A percentile compares a stretch with the other conserved stretches of the same genome.
Evolutionary conservation across 2,888 invertebrate genomes (phyloP).

Genomic region (Julus scandinavius): DNA sequence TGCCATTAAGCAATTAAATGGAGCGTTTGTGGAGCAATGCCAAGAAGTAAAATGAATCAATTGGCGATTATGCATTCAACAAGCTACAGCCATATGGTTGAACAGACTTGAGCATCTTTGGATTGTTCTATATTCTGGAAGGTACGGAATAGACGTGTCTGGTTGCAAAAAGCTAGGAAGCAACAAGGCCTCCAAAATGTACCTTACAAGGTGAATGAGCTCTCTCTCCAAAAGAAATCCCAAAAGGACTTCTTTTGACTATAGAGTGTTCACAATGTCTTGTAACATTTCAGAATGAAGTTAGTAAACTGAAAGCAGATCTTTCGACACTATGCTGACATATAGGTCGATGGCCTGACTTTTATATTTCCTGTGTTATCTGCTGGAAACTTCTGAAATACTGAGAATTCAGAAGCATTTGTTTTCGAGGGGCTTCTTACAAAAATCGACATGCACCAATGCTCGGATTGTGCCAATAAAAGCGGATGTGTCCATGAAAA

Average conservation of each 20-base stretch:
- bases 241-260: neutral
- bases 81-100: neutral
- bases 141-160: neutral
- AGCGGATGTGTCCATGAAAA: too few species aligned
- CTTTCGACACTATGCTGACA: neutral
- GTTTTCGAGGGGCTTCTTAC: too few species aligned
- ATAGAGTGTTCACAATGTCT: too few species aligned
- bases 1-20: conserved; percentile 19
- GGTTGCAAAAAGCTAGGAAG: neutral
- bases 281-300: neutral
- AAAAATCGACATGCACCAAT: too few species aligned
- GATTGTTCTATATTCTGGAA: neutral
- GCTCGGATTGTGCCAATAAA: too few species aligned
- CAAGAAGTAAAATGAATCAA: conserved; percentile 38
- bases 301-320: neutral
- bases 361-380: neutral
- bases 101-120: neutral
- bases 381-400: neutral
- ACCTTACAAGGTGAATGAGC: neutral
- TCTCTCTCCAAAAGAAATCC: neutral
- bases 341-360: neutral
- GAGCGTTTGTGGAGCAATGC: neutral
- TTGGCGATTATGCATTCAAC: conserved; percentile 7
- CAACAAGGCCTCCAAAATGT: neutral
- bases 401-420: too few species aligned